These are phyloP conservation scores for Penelope pileata DNA, from an alignment of 2,113 vertebrate genomes.

Conservation along the genomic window DNA sequence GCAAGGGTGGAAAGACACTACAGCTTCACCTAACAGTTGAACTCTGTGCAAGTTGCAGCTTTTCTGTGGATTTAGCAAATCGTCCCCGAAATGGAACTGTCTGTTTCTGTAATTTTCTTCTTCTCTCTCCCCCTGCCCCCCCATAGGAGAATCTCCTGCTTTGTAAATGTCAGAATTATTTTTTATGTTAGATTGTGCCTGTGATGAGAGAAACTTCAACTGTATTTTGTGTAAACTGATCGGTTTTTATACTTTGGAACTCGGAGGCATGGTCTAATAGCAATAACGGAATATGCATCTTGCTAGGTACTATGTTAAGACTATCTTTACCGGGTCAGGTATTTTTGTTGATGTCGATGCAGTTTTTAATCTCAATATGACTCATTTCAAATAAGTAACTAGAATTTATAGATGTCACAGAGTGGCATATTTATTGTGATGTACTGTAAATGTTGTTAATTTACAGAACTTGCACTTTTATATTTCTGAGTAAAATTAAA, in stretches of 20 bases:
- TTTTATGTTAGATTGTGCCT: slow-evolving; percentile 78
- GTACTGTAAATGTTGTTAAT: slow-evolving; percentile 69
- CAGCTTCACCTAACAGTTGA: not conserved
- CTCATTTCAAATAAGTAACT: slow-evolving; percentile 52
- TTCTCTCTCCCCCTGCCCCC: too few relatives aligned
- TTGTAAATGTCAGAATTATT: slow-evolving; percentile 61
- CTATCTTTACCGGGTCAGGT: slow-evolving; percentile 60
- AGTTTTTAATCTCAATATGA: slow-evolving; percentile 65
- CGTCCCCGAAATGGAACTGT: not conserved
- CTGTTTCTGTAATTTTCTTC: not conserved
- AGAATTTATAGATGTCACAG: slow-evolving; percentile 64
- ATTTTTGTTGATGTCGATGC: slow-evolving; percentile 68
- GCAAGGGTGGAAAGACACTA: not conserved
- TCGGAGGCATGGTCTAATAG: slow-evolving; percentile 76
- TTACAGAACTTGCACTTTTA: slow-evolving; percentile 75
- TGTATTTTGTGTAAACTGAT: slow-evolving; percentile 67
- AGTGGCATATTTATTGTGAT: slow-evolving; percentile 72
- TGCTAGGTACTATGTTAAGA: slow-evolving; percentile 59
- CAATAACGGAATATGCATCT: slow-evolving; percentile 72
- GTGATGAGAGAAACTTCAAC: slow-evolving; percentile 65
- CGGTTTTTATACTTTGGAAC: slow-evolving; percentile 70
- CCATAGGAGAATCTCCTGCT: not conserved
- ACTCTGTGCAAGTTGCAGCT: slow-evolving; percentile 51
- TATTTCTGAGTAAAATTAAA: slow-evolving; percentile 73
- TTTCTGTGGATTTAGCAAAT: slow-evolving; percentile 45